These are phyloP conservation scores for Proales similis DNA, from an alignment of 1,140 invertebrate genomes.

Conservation along the genomic window DNA sequence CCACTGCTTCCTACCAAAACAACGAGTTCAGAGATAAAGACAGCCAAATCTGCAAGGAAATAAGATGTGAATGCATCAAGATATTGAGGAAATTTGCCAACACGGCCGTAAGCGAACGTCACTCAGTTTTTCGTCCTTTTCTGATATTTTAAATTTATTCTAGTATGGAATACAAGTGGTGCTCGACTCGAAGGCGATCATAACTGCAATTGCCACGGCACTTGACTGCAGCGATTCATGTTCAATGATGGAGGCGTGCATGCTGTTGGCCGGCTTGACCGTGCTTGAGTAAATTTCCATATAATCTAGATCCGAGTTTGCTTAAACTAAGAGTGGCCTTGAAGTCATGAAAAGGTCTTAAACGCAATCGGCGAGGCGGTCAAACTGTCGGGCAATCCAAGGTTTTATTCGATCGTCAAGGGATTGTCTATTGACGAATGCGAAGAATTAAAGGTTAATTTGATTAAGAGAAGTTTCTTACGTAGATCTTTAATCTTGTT, in stretches of 20 bases:
- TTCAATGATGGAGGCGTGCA: constrained; percentile 16
- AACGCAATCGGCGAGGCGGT: constrained; percentile 11
- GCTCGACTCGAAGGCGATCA: neutral
- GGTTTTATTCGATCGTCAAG: constrained; percentile 23
- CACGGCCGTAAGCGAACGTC: constrained; percentile 11
- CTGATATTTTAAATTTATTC: constrained; percentile 2
- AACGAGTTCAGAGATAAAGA: constrained; percentile 33
- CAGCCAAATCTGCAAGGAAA: constrained; percentile 16
- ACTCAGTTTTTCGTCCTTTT: neutral
- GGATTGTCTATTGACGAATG: constrained; percentile 10
- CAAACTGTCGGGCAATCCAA: constrained; percentile 5
- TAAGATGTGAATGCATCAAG: constrained; percentile 24
- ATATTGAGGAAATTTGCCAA: constrained; percentile 23
- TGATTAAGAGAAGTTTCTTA: neutral
- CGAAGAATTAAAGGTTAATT: constrained; percentile 32
- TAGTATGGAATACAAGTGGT: constrained; percentile 33
- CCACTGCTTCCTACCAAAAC: neutral
- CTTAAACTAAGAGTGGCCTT: neutral
- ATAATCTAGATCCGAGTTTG: neutral
- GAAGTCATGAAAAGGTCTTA: constrained; percentile 32
- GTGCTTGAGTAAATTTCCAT: constrained; percentile 13
- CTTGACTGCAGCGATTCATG: constrained; percentile 20
- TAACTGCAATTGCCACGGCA: constrained; percentile 23
- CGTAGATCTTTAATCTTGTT: neutral
- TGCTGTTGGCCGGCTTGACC: constrained; percentile 7